Evolutionary conservation across 2,888 invertebrate species (phyloP), one percentile per base, ranked within the genome.

Genomic region (Andrena fulva): DNA sequence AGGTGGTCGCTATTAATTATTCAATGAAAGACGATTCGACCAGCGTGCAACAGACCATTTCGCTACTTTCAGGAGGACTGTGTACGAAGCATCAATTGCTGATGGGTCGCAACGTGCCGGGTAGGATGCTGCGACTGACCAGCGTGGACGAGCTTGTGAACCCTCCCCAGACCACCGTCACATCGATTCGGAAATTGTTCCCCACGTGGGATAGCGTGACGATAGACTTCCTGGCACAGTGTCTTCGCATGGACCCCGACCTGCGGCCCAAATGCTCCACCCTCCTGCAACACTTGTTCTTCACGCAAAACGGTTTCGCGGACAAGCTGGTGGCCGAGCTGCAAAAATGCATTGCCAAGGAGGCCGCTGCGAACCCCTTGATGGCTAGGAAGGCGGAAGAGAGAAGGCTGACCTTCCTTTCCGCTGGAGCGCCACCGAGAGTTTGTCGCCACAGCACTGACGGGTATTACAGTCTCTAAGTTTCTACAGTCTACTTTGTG

Each of bases 261-360:
- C 94, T 95, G 0, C 93, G 97, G 1, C 96, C 96, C 0, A 94
- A 95, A 0, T 96, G 96, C 29, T 94, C 95, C 0, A 95, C 95
- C 29, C 94, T 97, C n/a, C 93, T 97, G 8, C 95, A 96, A 63
- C 96, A 97, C 91, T 93, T 94, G 79, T 96, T 96, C 89, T 97
- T 97, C 92, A 94, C 94, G 1, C 95, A 95, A 80, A 97, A 97
- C 67, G 95, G 95, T 31, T 97, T 97, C 89, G 95, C 95, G 7
- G 96, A 96, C 29, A 95, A 94, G 79, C 97, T 97, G 91, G 94
- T 96, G n/a, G 95, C 95, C 0, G 96, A 96, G 82, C 93, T 97
- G 5, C 94, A 96, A 62, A 95, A 95, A 80, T 96, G 95, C 92
- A 95, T 97, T 12, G 95, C 96, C 48, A 95, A 95, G 88, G 96